phyloP scores from a whole-genome alignment of 2,888 invertebrate species.

The Epinotia nisella region DNA sequence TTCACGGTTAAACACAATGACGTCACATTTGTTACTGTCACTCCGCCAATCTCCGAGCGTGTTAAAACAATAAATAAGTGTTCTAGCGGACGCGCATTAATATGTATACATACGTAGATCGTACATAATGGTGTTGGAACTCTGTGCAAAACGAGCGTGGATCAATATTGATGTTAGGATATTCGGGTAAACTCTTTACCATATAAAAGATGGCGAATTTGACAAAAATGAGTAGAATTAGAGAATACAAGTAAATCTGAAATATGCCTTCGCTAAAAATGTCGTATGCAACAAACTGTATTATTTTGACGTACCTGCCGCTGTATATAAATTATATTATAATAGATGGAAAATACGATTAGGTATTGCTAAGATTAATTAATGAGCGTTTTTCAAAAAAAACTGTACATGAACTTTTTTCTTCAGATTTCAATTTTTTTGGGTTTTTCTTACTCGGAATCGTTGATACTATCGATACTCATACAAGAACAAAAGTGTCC shows the following conservation, averaged over 20 bases:
- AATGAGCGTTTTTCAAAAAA: too few relatives aligned
- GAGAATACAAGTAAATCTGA: not conserved
- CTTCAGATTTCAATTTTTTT: too few relatives aligned
- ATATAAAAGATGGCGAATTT: slow-evolving; percentile 5
- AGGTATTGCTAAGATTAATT: too few relatives aligned
- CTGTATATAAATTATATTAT: not conserved
- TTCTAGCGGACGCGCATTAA: slow-evolving; percentile 35
- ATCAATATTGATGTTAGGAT: slow-evolving; percentile 36
- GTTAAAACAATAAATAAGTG: slow-evolving; percentile 44
- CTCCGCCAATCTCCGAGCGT: slow-evolving; percentile 50
- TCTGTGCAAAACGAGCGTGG: slow-evolving; percentile 47
- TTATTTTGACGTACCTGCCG: not conserved
- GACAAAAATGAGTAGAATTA: not conserved
- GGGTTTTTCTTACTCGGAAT: too few relatives aligned
- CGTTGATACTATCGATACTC: too few relatives aligned
- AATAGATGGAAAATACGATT: not conserved
- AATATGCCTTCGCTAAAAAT: not conserved
- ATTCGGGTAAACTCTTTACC: not conserved
- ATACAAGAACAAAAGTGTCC: too few relatives aligned
- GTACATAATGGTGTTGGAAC: slow-evolving; percentile 35
- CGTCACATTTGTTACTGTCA: slow-evolving; percentile 41
- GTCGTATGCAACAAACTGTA: not conserved
- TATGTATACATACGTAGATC: slow-evolving; percentile 30
- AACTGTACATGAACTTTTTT: too few relatives aligned
- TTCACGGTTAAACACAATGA: slow-evolving; percentile 39